A percentile compares a stretch with the other conserved stretches of the same genome.
Evolutionary conservation across 1,140 invertebrate species (phyloP).

Genomic region (Diabrotica undecimpunctata): DNA sequence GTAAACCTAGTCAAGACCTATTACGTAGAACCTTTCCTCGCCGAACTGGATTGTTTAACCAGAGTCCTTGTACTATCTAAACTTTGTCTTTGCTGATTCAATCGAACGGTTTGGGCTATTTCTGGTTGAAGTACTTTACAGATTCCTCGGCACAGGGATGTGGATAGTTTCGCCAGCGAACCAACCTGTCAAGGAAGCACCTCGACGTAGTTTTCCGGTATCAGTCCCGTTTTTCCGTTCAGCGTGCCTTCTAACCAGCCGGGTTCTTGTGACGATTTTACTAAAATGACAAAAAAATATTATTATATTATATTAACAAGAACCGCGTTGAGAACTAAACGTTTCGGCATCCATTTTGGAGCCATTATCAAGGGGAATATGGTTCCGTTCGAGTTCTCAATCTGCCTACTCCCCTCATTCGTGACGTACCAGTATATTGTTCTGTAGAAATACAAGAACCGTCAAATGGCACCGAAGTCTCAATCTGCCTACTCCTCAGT

Average conservation of each 20-base stretch:
- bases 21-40: slow-evolving; percentile 42
- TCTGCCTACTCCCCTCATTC: too few species aligned
- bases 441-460: too few species aligned
- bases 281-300: slow-evolving; percentile 55
- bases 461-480: too few species aligned
- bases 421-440: too few species aligned
- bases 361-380: too few species aligned
- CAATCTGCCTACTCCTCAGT: too few species aligned
- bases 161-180: slow-evolving; percentile 41
- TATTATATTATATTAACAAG: neutral
- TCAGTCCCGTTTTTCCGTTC: slow-evolving; percentile 88
- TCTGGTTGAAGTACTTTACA: slow-evolving; percentile 36
- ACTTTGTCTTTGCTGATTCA: slow-evolving; percentile 36
- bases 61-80: slow-evolving; percentile 30
- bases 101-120: slow-evolving; percentile 9
- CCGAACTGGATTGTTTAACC: slow-evolving; percentile 30
- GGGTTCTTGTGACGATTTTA: slow-evolving; percentile 85
- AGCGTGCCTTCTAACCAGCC: slow-evolving; percentile 95
- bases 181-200: slow-evolving; percentile 61
- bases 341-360: too few species aligned
- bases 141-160: slow-evolving; percentile 35
- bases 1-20: neutral
- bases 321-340: too few species aligned
- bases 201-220: slow-evolving; percentile 97
- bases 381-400: too few species aligned